These are phyloP conservation scores for Drosophila formosana DNA, from an alignment of 2,888 invertebrate genomes.

Conservation along the genomic window DNA sequence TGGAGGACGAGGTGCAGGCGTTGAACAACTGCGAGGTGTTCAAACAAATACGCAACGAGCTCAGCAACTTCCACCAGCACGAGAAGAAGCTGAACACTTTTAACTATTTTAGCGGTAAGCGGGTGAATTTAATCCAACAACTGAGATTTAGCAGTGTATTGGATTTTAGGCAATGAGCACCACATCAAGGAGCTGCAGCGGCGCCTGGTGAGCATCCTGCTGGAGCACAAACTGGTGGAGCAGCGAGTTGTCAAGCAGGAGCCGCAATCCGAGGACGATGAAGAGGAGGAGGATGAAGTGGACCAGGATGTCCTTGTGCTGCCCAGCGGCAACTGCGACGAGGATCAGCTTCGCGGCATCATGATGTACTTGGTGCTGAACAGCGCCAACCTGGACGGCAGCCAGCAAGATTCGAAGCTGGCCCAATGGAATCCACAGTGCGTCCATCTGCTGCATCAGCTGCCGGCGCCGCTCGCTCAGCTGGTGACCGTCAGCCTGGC, in stretches of 20 bases:
- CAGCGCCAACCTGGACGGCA: constrained; percentile 7
- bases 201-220: constrained; percentile 32
- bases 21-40: constrained; percentile 58
- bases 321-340: neutral
- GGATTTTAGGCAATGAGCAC: constrained; percentile 52
- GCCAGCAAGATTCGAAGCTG: neutral
- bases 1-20: constrained; percentile 38
- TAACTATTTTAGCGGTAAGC: constrained; percentile 59
- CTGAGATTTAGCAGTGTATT: neutral
- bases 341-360: constrained; percentile 57
- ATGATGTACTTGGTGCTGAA: constrained; percentile 53
- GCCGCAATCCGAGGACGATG: neutral
- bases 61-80: constrained; percentile 19
- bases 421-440: constrained; percentile 32
- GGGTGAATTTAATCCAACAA: neutral
- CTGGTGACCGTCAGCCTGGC: constrained; percentile 48
- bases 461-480: constrained; percentile 41
- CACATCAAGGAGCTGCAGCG: constrained; percentile 26
- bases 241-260: neutral
- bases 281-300: neutral
- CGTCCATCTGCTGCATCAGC: constrained; percentile 48
- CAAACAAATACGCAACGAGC: constrained; percentile 42
- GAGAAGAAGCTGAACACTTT: constrained; percentile 33
- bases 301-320: neutral
- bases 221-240: constrained; percentile 47